These are phyloP conservation scores for Melanaphis sacchari DNA, from an alignment of 1,140 invertebrate species.

Conservation along the genomic window DNA sequence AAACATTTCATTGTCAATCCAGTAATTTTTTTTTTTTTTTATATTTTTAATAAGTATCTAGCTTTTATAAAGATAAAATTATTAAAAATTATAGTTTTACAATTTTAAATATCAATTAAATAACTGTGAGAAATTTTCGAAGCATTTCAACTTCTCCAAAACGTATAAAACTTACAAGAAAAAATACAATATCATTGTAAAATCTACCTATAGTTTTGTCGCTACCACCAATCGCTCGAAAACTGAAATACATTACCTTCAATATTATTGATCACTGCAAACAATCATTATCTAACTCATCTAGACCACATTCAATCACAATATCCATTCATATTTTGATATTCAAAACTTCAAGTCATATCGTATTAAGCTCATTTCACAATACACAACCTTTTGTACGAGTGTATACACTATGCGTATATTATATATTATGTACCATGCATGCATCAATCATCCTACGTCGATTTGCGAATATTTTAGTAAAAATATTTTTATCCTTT, in stretches of 20 bases:
- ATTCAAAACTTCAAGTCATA: background rate
- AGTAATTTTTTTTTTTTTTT: no score
- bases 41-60: no score
- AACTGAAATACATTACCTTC: background rate
- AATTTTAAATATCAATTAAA: no score
- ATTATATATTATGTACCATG: background rate
- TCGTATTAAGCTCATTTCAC: background rate
- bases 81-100: no score
- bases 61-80: no score
- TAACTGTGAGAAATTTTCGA: no score
- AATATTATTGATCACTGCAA: background rate
- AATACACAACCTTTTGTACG: background rate
- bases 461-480: background rate
- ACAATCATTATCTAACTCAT: constrained; percentile 23
- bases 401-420: background rate
- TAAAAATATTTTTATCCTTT: background rate
- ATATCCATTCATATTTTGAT: background rate
- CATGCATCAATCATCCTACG: background rate
- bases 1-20: no score
- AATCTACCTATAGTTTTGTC: background rate
- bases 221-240: background rate
- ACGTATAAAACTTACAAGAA: background rate
- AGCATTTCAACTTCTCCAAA: background rate
- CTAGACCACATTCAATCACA: background rate
- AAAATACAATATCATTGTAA: background rate